Base-by-base conservation (phyloP, 1,140 invertebrate genomes). In the Plutomurus gul region DNA sequence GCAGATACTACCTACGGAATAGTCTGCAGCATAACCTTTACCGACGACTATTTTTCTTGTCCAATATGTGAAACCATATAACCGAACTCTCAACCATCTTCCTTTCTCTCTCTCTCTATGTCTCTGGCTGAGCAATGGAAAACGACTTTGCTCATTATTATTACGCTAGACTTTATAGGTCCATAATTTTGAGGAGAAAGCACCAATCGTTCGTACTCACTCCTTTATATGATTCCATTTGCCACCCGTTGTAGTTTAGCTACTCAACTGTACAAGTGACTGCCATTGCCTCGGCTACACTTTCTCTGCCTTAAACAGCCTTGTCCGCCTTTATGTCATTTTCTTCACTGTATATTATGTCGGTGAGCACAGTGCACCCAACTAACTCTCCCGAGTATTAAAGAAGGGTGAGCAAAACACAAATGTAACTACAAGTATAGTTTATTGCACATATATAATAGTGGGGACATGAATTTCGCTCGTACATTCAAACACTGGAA, bases 171-270 rank as follows among this genome's bases (percentile, higher is more conserved):
- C 27, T 78, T 78, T 78, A 78, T 77, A 49, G 65, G 22, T 36
- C 76, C 70, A 78, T 78, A 78, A 78, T 78, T 78, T 72, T 47
- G 18, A 25, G 43, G 43, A 75, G 74, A 20, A 51, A 33, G 74
- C 46, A 56, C 47, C 11, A 75, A 11, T 43, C 39, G 25, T 18
- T 71, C 4, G 11, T 43, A 43, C 39, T n/a, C n/a, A n/a, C n/a
- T n/a, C n/a, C n/a, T n/a, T n/a, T 43, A 43, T 43, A 43, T 20
- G 18, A 49, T 49, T 25, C 25, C 47, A 25, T 25, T 49, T 60
- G 30, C n/a, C 46, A 22, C 20, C 49, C n/a, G 27, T 76, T 16
- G 39, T 43, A 43, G 11, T 43, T n/a, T n/a, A n/a, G n/a, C n/a
- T n/a, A n/a, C n/a, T n/a, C n/a, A n/a, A n/a, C n/a, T n/a, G n/a